phyloP scores from a whole-genome alignment of 2,888 invertebrate species.

The Cheilosia scutellata region DNA sequence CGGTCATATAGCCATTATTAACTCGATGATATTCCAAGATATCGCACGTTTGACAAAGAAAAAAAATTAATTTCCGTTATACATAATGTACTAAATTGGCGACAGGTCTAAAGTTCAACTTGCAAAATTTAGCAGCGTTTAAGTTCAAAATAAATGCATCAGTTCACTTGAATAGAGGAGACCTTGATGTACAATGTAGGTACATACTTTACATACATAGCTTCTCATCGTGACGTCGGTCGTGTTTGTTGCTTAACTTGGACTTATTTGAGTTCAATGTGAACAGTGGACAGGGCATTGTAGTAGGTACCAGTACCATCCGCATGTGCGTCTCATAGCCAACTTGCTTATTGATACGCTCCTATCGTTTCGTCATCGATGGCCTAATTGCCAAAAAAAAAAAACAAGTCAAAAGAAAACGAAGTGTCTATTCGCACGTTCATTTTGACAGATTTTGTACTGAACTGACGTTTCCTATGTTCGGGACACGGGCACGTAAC shows the following conservation, averaged over 20 bases:
- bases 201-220: background rate
- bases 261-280: conserved; percentile 9
- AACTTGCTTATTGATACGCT: conserved; percentile 20
- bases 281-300: background rate
- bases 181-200: too few relatives aligned
- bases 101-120: conserved; percentile 45
- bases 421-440: too few relatives aligned
- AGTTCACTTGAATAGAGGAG: background rate
- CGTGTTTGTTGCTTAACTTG: background rate
- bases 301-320: background rate
- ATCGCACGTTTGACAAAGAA: background rate
- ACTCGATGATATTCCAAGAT: too few relatives aligned
- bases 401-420: conserved; percentile 3
- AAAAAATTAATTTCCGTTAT: conserved; percentile 13
- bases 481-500: too few relatives aligned
- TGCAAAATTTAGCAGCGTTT: conserved; percentile 6
- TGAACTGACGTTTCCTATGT: too few relatives aligned
- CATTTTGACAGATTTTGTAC: too few relatives aligned
- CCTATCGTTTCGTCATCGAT: conserved; percentile 43
- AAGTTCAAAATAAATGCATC: conserved; percentile 6
- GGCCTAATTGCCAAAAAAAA: conserved; percentile 32
- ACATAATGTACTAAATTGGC: background rate
- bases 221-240: background rate
- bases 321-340: conserved; percentile 43
- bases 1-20: background rate